Evolutionary conservation across 2,113 vertebrate genomes (phyloP), one percentile per base, ranked within the genome.

Genomic region (Solea solea): DNA sequence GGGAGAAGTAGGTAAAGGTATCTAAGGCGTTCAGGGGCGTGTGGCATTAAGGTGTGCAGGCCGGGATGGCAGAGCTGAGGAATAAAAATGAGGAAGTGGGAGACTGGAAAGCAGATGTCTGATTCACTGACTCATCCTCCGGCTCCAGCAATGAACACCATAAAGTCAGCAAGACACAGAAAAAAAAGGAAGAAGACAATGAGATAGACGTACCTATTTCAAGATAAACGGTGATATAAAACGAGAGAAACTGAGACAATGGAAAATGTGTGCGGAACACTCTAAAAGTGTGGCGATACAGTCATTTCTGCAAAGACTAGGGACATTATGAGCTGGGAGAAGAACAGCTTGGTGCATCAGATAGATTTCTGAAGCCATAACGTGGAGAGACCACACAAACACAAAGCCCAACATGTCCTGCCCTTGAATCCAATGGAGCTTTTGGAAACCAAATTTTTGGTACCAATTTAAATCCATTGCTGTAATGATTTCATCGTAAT

Each of bases 61-160:
- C 42, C 7, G 54, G 21, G 59, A 55, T 76, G 52, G 61, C 42
- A 76, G 59, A 72, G 64, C 52, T 0, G 8, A 62, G 27, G 71
- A 78, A 87, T 77, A 64, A 72, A 83, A 85, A 86, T 76, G 46
- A 80, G 41, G 9, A 61, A 44, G 25, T 49, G 66, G 72, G 52
- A 75, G 74, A 34, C 40, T 14, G 64, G 56, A 52, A 75, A 68
- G 72, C 72, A 84, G 82, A 80, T 85, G 79, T 63, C 60, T 64
- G 58, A 81, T 77, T 78, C 56, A 82, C 49, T 5, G 54, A 62
- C 64, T 76, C 69, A 78, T 83, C 59, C 64, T 56, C 59, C 52
- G 66, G 60, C 44, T 51, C 50, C 57, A 42, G 56, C 46, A 57
- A 15, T n/a, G 60, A 67, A 68, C 67, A 2, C 57, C 52, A 73